Percentiles rank a stretch among this genome's conserved stretches.
phyloP scores from a whole-genome alignment of 2,888 invertebrate species.

The Acrocyrtus sp. region DNA sequence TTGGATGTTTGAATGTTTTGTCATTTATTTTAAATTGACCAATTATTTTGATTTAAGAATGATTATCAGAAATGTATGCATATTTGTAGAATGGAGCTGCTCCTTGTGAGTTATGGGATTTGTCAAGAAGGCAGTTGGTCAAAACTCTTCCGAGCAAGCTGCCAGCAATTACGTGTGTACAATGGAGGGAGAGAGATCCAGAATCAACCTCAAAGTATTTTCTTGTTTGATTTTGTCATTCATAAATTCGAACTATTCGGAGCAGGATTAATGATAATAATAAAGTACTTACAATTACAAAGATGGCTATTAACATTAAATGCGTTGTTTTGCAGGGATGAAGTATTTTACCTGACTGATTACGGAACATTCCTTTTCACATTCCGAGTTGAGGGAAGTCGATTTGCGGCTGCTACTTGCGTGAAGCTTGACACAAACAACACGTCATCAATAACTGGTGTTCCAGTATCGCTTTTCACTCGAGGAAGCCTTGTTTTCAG shows the following conservation, averaged over 20 bases:
- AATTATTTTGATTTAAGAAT: neutral
- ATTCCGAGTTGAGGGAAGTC: conserved; percentile 58
- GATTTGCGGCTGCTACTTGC: conserved; percentile 61
- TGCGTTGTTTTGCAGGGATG: conserved; percentile 40
- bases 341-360: conserved; percentile 61
- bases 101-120: conserved; percentile 62
- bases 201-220: conserved; percentile 51
- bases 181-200: conserved; percentile 57
- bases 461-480: conserved; percentile 58
- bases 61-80: neutral
- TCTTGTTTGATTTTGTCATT: no score
- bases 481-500: conserved; percentile 56
- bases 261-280: no score
- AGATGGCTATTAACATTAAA: conserved; percentile 1
- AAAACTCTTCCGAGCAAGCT: conserved; percentile 60
- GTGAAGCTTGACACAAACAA: conserved; percentile 59
- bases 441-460: conserved; percentile 56
- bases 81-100: conserved; percentile 57
- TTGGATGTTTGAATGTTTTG: neutral
- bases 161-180: conserved; percentile 60
- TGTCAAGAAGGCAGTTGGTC: conserved; percentile 57
- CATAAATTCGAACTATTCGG: no score
- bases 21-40: no score
- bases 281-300: neutral
- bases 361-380: conserved; percentile 60